These are phyloP conservation scores for Schizothorax lantsangensis DNA, from an alignment of 2,797 vertebrate species.

Conservation along the genomic window DNA sequence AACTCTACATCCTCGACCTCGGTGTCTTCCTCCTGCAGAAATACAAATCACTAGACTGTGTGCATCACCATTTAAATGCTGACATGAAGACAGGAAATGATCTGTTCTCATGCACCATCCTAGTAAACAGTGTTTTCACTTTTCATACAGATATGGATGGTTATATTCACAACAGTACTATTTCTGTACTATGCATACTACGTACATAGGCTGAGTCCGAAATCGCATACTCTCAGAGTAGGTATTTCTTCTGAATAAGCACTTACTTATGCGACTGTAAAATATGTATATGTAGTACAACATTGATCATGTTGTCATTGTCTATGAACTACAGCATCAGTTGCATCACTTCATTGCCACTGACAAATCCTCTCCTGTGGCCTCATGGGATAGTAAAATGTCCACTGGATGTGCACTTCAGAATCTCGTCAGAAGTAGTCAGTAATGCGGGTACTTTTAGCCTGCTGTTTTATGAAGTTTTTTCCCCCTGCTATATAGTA, in stretches of 20 bases:
- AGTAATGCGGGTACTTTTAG: background rate
- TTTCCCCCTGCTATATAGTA: background rate
- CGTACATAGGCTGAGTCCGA: background rate
- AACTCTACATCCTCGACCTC: slow-evolving; percentile 90
- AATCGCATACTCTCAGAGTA: background rate
- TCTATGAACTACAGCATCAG: background rate
- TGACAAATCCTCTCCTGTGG: background rate
- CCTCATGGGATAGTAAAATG: background rate
- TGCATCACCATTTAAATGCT: background rate
- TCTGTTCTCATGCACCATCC: background rate
- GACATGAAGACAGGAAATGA: background rate
- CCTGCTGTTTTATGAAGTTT: background rate
- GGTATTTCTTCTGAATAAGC: background rate
- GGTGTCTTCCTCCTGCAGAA: slow-evolving; percentile 89
- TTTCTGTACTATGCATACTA: background rate
- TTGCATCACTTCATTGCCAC: background rate
- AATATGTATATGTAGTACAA: background rate
- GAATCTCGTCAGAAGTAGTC: background rate
- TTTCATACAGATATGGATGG: background rate
- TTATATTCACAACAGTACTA: background rate
- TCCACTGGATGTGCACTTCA: background rate
- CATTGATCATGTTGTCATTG: background rate
- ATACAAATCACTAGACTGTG: background rate
- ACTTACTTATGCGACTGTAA: background rate
- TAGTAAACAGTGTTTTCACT: background rate